Percentiles rank a stretch among this genome's conserved stretches.
Evolutionary conservation across 1,140 invertebrate genomes (phyloP).

Genomic region (fruit fly (Drosophila melanogaster)): Release_6_plus_ISO1_MT NT_037436.4:19561001-19561500

Average conservation of each 20-base stretch:
- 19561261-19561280: neutral
- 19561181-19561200: neutral
- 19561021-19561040: conserved; percentile 68
- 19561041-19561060: conserved; percentile 75
- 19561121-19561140: conserved; percentile 31
- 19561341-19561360: too few relatives aligned
- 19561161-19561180: conserved; percentile 2
- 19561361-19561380: too few relatives aligned
- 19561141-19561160: conserved; percentile 34
- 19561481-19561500: conserved; percentile 5
- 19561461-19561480: neutral
- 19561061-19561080: conserved; percentile 71
- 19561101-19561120: conserved; percentile 15
- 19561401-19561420: neutral
- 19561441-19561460: neutral
- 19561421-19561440: neutral
- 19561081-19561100: conserved; percentile 36
- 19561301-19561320: too few relatives aligned
- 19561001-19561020: conserved; percentile 79
- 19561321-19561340: too few relatives aligned
- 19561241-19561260: neutral
- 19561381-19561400: too few relatives aligned
- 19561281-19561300: too few relatives aligned
- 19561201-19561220: conserved; percentile 9
- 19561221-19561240: neutral